phyloP scores from a whole-genome alignment of 2,797 vertebrate genomes.

The Danio aesculapii region DNA sequence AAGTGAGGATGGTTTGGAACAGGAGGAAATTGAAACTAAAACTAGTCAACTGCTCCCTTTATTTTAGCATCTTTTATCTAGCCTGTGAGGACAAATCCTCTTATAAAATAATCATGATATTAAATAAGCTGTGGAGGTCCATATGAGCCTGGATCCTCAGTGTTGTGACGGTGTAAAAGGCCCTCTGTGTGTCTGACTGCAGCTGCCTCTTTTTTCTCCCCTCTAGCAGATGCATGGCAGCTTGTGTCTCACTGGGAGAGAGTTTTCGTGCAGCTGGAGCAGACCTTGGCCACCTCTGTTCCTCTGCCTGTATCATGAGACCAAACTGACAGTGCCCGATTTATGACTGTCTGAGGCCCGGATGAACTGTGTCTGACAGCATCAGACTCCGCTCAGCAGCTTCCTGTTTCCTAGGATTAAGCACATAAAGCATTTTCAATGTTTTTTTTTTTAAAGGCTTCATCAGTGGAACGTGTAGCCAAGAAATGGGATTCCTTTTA shows the following conservation, averaged over 20 bases:
- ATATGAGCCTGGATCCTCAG: constrained; percentile 1
- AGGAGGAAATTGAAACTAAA: constrained; percentile 13
- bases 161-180: constrained; percentile 31
- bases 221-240: constrained; percentile 39
- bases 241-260: constrained; percentile 44
- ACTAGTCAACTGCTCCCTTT: neutral
- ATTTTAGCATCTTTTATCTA: neutral
- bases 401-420: constrained; percentile 13
- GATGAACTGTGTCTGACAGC: constrained; percentile 34
- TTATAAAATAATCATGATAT: constrained; percentile 29
- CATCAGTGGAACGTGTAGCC: neutral
- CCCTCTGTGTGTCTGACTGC: constrained; percentile 32
- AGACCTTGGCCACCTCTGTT: constrained; percentile 35
- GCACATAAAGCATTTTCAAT: neutral
- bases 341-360: constrained; percentile 32
- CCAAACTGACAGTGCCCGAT: constrained; percentile 37
- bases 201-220: constrained; percentile 30
- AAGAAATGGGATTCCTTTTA: constrained; percentile 28
- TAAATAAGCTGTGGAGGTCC: constrained; percentile 25
- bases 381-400: neutral
- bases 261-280: constrained; percentile 42
- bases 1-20: neutral
- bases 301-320: neutral
- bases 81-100: constrained; percentile 13
- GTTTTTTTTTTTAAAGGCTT: constrained; percentile 10